Base-by-base conservation (phyloP, 2,113 vertebrate species). In the Brachyhypopomus gauderio region DNA sequence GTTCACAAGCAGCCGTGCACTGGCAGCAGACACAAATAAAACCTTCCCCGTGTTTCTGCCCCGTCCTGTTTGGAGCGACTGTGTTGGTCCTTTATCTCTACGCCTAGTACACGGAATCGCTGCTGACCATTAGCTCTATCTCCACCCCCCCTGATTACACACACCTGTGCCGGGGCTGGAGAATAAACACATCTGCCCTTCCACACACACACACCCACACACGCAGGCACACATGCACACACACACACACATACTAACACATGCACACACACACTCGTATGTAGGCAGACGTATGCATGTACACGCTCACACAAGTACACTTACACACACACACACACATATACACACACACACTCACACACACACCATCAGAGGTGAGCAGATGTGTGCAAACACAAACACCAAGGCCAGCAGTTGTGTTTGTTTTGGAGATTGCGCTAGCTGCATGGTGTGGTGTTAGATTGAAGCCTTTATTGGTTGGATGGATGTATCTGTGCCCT, bases 231-330 rank as follows among this genome's bases (percentile, higher is more conserved):
- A 34, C 52, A 77, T 60, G 72, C 36, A 77, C n/a, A 77, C 63
- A 81, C 34, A 75, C 23, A 77, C 34, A 64, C 16, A 41, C 74
- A 86, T 83, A 75, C 81, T 84, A 85, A 85, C 59, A 87, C 36
- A 63, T 48, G 19, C 58, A 5, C 63, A 41, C 63, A 45, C 76
- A 75, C 75, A 56, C 69, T 3, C 41, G 9, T 5, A 41, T 41
- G 7, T 5, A 55, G 12, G 16, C 19, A 48, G 22, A 36, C 36
- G 20, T 20, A 59, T 30, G 58, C 0, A 34, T 0, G 27, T 38
- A 2, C 11, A 27, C 27, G 55, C 56, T 16, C 84, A 73, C 25
- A 58, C 70, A 34, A 17, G 12, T 17, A 20, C n/a, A 72, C 48
- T 64, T 63, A 66, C 85, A 81, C 69, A 41, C 67, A 77, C 55